phyloP scores from a whole-genome alignment of 2,888 invertebrate genomes.

The Hirtodrosophila alboralis region DNA sequence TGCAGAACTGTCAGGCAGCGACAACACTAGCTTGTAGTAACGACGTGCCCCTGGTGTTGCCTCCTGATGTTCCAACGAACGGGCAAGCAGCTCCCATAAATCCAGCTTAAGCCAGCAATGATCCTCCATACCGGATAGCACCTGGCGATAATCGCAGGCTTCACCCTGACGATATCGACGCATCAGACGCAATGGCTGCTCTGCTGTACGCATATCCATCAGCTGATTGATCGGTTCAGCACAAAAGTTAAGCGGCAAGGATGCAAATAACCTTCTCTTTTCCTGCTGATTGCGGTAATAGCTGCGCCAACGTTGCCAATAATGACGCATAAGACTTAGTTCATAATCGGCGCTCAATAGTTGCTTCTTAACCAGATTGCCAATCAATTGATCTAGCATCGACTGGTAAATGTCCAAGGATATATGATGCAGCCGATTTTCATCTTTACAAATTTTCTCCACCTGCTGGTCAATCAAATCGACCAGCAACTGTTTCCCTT shows the following conservation, averaged over 20 bases:
- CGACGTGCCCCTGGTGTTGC: conserved; percentile 57
- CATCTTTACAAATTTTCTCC: conserved; percentile 9
- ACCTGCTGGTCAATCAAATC: conserved; percentile 16
- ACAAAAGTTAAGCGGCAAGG: conserved; percentile 86
- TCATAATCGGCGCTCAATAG: conserved; percentile 57
- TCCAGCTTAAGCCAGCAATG: conserved; percentile 65
- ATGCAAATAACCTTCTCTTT: conserved; percentile 85
- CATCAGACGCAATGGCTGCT: conserved; percentile 83
- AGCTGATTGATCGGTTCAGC: conserved; percentile 64
- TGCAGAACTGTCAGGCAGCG: conserved; percentile 68
- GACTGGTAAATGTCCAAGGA: conserved; percentile 12
- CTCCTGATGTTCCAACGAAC: conserved; percentile 31
- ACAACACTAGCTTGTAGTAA: conserved; percentile 79
- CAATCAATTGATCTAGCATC: conserved; percentile 18
- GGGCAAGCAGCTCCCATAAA: conserved; percentile 67
- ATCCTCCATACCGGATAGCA: conserved; percentile 54
- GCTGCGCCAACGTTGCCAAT: conserved; percentile 85
- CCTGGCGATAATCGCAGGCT: conserved; percentile 73
- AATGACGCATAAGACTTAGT: conserved; percentile 81
- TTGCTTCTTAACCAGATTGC: conserved; percentile 3
- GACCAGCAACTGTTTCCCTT: not conserved
- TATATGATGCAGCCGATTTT: conserved; percentile 14
- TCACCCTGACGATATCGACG: conserved; percentile 85
- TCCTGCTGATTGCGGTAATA: conserved; percentile 82
- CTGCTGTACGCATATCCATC: conserved; percentile 61